These are phyloP conservation scores for Anolis carolinensis DNA, from an alignment of 2,113 vertebrate species.

Conservation along the genomic window DNA sequence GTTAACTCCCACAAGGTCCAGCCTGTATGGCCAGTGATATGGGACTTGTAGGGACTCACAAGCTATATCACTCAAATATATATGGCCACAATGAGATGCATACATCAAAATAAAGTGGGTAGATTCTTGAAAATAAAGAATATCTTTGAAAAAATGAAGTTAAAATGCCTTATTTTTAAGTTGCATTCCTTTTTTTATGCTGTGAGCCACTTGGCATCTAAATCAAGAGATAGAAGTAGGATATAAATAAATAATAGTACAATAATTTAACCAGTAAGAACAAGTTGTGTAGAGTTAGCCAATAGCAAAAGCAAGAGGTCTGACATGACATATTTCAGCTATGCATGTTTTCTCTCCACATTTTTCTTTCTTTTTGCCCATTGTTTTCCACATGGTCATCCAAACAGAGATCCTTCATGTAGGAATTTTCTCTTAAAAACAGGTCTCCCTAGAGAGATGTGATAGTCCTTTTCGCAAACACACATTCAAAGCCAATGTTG, in stretches of 20 bases:
- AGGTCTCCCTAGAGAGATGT: slow-evolving; percentile 13
- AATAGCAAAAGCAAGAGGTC: not conserved
- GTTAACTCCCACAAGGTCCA: too few relatives aligned
- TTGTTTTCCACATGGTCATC: slow-evolving; percentile 51
- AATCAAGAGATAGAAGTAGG: too few relatives aligned
- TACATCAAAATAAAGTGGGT: not conserved
- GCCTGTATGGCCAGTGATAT: too few relatives aligned
- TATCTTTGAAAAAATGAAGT: not conserved
- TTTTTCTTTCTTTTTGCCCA: slow-evolving; percentile 51
- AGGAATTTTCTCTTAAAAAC: slow-evolving; percentile 15
- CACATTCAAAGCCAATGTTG: slow-evolving; percentile 5
- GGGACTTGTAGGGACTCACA: not conserved
- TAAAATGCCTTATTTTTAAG: too few relatives aligned
- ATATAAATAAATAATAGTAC: too few relatives aligned
- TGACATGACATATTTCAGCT: slow-evolving; percentile 29
- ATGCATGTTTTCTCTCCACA: slow-evolving; percentile 29
- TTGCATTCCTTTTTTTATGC: too few relatives aligned
- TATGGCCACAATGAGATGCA: slow-evolving; percentile 5
- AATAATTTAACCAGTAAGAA: slow-evolving; percentile 1
- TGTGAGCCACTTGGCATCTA: too few relatives aligned
- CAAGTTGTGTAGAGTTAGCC: not conserved
- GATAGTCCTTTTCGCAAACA: slow-evolving; percentile 62
- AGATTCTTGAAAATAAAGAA: slow-evolving; percentile 26
- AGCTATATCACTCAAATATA: not conserved
- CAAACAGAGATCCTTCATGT: fast-evolving